Evolutionary conservation across 1,140 invertebrate species (phyloP), one percentile per base, ranked within the genome.

Genomic region (Brachionus asplanchnoidis): DNA sequence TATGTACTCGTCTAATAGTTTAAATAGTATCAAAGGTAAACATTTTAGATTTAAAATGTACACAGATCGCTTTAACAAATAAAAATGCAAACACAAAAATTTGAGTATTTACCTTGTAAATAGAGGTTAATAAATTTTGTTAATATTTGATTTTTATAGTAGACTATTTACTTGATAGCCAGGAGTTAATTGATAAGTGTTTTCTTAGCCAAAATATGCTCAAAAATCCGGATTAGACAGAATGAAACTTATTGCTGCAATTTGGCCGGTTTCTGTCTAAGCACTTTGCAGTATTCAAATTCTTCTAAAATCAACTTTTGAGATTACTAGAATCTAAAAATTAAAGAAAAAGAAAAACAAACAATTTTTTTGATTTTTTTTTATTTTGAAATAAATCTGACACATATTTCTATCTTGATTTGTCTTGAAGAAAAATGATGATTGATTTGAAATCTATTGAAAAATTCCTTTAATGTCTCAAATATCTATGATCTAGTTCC

Each of bases 131-230:
- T 73, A 73, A 40, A 73, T 73, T 73, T 42, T 12, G 68, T 23
- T 73, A 73, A 73, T 73, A 73, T 73, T 73, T 73, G 20, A 17
- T 73, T 68, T 68, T 40, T 5, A 60, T 60, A 60, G 17, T 60
- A 60, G 53, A 60, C 53, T 60, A 60, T 60, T 60, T 60, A 20
- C 66, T 68, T 11, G 32, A 75, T 42, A 42, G 17, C 40, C 36
- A 42, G 40, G 17, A 75, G 70, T 75, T 44, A 42, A 44, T 42
- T 75, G 70, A 75, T 75, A 42, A 75, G 70, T 75, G 70, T 44
- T 75, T 75, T 40, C 70, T 75, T 75, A 75, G 40, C n/a, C 32
- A 23, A 75, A 73, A 75, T 44, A 75, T 20, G 32, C 70, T 9
- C 40, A 5, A 42, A 75, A 23, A 75, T 40, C 40, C 70, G 70